Evolutionary conservation across 2,797 vertebrate species (phyloP), one percentile per base, ranked within the genome.

Genomic region (Gila robusta): DNA sequence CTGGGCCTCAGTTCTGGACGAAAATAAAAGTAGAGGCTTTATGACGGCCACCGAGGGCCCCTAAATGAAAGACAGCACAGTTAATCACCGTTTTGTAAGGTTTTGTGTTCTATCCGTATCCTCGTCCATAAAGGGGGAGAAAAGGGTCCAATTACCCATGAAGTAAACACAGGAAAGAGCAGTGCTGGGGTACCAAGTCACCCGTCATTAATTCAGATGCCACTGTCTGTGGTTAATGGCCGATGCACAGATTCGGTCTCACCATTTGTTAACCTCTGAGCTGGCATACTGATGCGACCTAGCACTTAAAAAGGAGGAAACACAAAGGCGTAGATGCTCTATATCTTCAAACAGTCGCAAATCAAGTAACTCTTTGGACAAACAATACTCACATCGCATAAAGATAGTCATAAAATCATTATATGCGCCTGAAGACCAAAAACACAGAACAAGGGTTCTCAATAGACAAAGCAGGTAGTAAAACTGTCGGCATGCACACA

Each of bases 141-240:
- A 71, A 28, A 73, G 56, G 67, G 78, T 85, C 67, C 77, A 86
- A 72, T 73, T 74, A 80, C 69, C 83, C 83, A 71, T 85, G 83
- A 85, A 85, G 76, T 47, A 86, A 74, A 86, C 79, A 72, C 84
- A 66, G 70, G 44, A 67, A 81, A 5, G 19, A 89, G 56, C 62
- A 79, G 62, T 52, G 83, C 73, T 49, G 67, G 69, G 86, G 82
- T 82, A 56, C 89, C 78, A 88, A 91, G 88, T 87, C 80, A 89
- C 85, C 89, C 90, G 83, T 89, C 90, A 89, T 92, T 92, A 88
- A 93, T 91, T 92, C 69, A 85, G 76, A 85, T 72, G 76, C 67
- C 83, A 80, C 39, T 37, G 66, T 71, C 77, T 72, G 56, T 23
- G 41, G 66, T 79, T 59, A 72, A 79, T 85, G 67, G 76, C 66